These are phyloP conservation scores for Apostichopus parvimensis DNA, from an alignment of 35 echinoderm and acorn worm species.

Conservation along the genomic window DNA sequence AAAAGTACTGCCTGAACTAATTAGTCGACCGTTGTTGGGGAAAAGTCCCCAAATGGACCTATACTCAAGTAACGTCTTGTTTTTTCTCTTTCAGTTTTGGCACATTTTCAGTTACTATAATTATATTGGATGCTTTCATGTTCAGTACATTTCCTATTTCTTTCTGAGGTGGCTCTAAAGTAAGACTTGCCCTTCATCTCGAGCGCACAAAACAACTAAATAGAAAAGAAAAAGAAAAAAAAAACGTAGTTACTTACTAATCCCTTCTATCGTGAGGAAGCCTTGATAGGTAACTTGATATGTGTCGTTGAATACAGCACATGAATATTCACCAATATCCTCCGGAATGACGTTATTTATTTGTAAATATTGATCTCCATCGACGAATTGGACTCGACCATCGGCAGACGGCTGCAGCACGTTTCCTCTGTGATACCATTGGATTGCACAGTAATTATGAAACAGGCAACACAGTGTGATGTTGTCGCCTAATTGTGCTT, in stretches of 20 bases:
- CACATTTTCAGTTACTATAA: too few relatives aligned
- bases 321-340: constrained; percentile 8
- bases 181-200: too few relatives aligned
- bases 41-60: too few relatives aligned
- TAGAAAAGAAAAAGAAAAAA: too few relatives aligned
- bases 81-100: too few relatives aligned
- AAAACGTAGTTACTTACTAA: neutral
- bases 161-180: too few relatives aligned
- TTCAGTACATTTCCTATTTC: too few relatives aligned
- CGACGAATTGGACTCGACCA: neutral
- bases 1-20: too few relatives aligned
- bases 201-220: too few relatives aligned
- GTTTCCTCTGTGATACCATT: constrained; percentile 3
- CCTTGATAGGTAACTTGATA: neutral
- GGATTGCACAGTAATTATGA: neutral
- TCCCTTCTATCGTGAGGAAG: neutral
- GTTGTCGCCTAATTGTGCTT: neutral
- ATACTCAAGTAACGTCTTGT: too few relatives aligned
- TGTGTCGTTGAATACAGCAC: neutral
- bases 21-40: too few relatives aligned
- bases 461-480: neutral
- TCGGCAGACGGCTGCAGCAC: neutral
- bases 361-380: neutral
- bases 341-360: neutral
- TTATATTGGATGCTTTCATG: too few relatives aligned